These are phyloP conservation scores for Callaeas wilsoni DNA, from an alignment of 2,113 vertebrate genomes.

Conservation along the genomic window DNA sequence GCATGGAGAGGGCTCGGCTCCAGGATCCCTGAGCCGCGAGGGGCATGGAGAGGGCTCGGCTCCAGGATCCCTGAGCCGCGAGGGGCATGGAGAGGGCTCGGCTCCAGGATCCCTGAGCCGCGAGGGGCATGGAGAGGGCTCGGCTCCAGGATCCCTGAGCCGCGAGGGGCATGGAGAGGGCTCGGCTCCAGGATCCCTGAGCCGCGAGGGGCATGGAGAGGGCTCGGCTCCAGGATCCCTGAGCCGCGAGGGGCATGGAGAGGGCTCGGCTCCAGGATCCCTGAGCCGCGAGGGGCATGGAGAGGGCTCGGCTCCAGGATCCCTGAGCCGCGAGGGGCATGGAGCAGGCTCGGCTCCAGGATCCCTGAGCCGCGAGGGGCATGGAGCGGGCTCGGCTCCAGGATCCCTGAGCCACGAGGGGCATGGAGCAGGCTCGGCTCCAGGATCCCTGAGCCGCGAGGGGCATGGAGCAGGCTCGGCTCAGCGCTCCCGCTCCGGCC, in stretches of 20 bases:
- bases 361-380: accelerated
- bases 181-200: accelerated
- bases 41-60: accelerated
- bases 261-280: accelerated
- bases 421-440: accelerated
- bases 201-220: accelerated
- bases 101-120: accelerated
- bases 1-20: accelerated
- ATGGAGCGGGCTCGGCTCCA: accelerated
- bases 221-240: accelerated
- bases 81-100: accelerated
- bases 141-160: accelerated
- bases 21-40: accelerated
- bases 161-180: accelerated
- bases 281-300: accelerated
- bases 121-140: accelerated
- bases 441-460: accelerated
- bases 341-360: accelerated
- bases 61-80: accelerated
- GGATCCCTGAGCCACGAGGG: accelerated
- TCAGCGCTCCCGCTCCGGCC: accelerated
- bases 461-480: accelerated
- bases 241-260: accelerated
- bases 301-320: accelerated
- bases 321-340: accelerated